These are phyloP conservation scores for Erebia palarica DNA, from an alignment of 2,888 invertebrate species.

Conservation along the genomic window DNA sequence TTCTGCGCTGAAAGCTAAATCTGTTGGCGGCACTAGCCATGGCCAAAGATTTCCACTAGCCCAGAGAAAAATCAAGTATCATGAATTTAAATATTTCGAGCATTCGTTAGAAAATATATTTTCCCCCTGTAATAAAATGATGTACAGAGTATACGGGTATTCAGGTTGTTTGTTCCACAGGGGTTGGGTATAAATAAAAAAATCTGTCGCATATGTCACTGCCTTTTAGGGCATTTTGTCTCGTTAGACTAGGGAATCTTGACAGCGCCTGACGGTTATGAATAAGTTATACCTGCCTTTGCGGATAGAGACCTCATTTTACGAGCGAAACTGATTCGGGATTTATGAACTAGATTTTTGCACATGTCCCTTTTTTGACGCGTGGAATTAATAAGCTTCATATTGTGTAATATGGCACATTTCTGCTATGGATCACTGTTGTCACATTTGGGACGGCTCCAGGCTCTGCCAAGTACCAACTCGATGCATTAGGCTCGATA, in stretches of 20 bases:
- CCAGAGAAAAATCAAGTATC: too few species aligned
- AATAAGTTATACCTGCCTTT: conserved; percentile 23
- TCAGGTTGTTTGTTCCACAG: conserved; percentile 18
- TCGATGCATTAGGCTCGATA: too few species aligned
- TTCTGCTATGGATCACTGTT: neutral
- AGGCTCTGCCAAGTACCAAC: too few species aligned
- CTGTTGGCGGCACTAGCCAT: too few species aligned
- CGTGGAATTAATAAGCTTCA: neutral
- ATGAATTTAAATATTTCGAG: too few species aligned
- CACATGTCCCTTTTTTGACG: neutral
- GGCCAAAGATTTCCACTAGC: too few species aligned
- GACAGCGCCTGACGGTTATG: conserved; percentile 23
- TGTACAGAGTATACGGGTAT: neutral
- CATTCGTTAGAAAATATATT: neutral
- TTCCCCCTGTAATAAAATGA: neutral
- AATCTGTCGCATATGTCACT: conserved; percentile 21
- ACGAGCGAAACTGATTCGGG: conserved; percentile 9
- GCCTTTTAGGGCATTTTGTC: conserved; percentile 28
- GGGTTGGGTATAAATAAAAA: conserved; percentile 28
- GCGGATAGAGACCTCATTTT: conserved; percentile 19
- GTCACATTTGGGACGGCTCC: too few species aligned
- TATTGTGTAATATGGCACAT: neutral
- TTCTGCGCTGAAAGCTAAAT: too few species aligned
- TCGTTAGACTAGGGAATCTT: conserved; percentile 28
- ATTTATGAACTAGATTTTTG: conserved; percentile 8